Evolutionary conservation across 2,797 vertebrate species (phyloP).

Genomic region (Acipenser oxyrinchus): DNA sequence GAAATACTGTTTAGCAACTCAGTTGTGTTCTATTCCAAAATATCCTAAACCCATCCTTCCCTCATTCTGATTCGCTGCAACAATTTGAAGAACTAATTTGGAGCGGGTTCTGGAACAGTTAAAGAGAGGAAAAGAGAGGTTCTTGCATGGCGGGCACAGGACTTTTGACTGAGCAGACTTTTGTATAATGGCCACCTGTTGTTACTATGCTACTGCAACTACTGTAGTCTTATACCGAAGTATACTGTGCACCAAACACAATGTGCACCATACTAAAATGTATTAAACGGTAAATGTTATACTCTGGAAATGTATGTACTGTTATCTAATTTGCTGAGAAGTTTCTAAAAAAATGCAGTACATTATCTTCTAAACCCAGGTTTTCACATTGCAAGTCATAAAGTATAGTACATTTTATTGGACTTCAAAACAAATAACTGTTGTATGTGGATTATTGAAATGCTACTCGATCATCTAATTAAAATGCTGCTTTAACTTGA

Average conservation of each 20-base stretch:
- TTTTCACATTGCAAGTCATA: not conserved
- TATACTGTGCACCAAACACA: too few relatives aligned
- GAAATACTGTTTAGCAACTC: not conserved
- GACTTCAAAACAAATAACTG: not conserved
- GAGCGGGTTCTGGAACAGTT: conserved; percentile 28
- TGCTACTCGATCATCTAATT: not conserved
- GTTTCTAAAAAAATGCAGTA: not conserved
- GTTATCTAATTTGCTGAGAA: too few relatives aligned
- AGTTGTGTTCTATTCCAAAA: conserved; percentile 4
- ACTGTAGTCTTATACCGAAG: too few relatives aligned
- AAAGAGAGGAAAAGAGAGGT: too few relatives aligned
- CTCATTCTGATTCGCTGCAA: not conserved
- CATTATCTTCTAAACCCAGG: not conserved
- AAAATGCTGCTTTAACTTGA: not conserved
- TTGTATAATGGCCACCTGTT: too few relatives aligned
- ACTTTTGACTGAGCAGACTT: too few relatives aligned
- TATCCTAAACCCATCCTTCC: not conserved
- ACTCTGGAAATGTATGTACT: too few relatives aligned
- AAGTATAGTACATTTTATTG: not conserved
- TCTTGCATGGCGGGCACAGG: too few relatives aligned
- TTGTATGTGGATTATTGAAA: not conserved
- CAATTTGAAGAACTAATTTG: conserved; percentile 36
- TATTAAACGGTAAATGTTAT: too few relatives aligned
- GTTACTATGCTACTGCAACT: too few relatives aligned
- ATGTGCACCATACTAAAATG: too few relatives aligned